Conservation (phyloP, 2,888 invertebrate species). For the Torymus texanus region DNA sequence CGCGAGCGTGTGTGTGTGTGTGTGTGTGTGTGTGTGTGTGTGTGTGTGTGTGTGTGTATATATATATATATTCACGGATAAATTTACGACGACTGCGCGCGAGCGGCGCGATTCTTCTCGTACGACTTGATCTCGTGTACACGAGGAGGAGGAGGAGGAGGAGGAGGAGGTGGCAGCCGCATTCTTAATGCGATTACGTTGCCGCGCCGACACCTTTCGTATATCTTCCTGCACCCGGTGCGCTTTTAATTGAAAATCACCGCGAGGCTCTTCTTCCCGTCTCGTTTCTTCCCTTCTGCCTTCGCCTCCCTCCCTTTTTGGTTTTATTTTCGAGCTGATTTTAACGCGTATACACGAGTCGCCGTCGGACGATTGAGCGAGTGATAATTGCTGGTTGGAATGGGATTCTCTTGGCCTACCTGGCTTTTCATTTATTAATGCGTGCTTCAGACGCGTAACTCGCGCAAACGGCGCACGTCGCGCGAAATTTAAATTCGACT, state of each 20-base stretch:
- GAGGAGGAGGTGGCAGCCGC: not conserved
- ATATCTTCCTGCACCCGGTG: conserved; percentile 47
- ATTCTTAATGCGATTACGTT: conserved; percentile 61
- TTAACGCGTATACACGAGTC: not conserved
- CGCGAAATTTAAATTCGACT: conserved; percentile 32
- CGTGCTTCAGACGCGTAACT: conserved; percentile 30
- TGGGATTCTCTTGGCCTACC: conserved; percentile 1
- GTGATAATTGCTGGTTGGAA: conserved; percentile 34
- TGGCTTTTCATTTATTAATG: conserved; percentile 42
- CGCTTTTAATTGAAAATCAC: conserved; percentile 50
- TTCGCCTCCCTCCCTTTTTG: too few species aligned
- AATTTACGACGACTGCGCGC: conserved; percentile 43
- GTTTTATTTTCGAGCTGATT: too few species aligned
- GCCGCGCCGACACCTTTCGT: conserved; percentile 56
- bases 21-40: not conserved
- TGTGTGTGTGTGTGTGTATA: not conserved
- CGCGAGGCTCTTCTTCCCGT: conserved; percentile 44
- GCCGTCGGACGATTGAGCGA: conserved; percentile 21
- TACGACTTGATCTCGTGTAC: conserved; percentile 68
- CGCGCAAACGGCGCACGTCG: not conserved
- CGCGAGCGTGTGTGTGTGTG: conserved; percentile 18
- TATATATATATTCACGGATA: conserved; percentile 11
- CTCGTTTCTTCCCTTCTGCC: too few species aligned
- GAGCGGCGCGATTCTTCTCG: conserved; percentile 62
- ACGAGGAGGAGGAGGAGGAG: conserved; percentile 30